A percentile compares a stretch with the other conserved stretches of the same genome.
Conservation (phyloP, 2,113 vertebrate species). For the Stictonetta naevosa region DNA sequence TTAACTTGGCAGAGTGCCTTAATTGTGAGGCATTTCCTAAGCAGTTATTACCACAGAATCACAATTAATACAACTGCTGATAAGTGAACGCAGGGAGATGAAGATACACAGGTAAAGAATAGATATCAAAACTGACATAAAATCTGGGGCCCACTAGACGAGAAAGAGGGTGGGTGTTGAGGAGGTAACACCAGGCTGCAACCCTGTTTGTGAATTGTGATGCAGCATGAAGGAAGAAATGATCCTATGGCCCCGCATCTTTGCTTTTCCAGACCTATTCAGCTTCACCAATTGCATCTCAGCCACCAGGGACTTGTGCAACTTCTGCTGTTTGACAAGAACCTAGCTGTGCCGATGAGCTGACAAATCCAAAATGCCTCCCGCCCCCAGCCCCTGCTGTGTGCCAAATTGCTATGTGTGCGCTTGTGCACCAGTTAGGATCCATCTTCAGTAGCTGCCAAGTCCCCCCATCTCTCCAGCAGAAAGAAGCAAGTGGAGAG, state of each 20-base stretch:
- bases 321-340: conserved; percentile 58
- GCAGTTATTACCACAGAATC: neutral
- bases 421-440: conserved; percentile 4
- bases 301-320: conserved; percentile 32
- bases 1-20: neutral
- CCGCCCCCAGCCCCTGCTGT: conserved; percentile 47
- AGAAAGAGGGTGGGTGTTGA: neutral
- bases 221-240: neutral
- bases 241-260: neutral
- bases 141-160: neutral
- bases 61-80: neutral
- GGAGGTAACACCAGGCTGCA: neutral
- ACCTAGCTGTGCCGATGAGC: conserved; percentile 47
- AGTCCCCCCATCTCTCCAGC: neutral
- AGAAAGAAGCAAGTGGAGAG: neutral
- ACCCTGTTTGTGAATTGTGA: neutral
- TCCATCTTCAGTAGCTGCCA: conserved; percentile 28
- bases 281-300: neutral
- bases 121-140: neutral
- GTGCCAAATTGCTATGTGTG: conserved; percentile 62
- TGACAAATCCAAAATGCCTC: conserved; percentile 64
- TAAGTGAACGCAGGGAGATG: neutral
- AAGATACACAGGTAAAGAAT: neutral
- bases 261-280: conserved; percentile 1
- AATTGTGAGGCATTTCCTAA: neutral